A percentile compares a stretch with the other conserved stretches of the same genome.
phyloP scores from a whole-genome alignment of 2,888 invertebrate genomes.

The Amorpha juglandis region DNA sequence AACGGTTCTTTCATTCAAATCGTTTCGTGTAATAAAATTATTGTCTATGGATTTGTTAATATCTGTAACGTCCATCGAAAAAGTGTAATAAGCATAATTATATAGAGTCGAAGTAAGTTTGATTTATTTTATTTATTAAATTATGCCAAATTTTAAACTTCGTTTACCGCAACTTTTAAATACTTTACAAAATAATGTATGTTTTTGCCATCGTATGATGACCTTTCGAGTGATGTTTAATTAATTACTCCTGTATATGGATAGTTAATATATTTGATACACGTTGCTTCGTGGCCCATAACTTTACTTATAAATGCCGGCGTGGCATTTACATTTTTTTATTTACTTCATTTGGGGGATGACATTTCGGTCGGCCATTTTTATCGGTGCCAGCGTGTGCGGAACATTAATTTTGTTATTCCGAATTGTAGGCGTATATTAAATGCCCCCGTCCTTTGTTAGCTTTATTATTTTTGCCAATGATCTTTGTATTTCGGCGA shows the following conservation, averaged over 20 bases:
- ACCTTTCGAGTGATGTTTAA: not conserved
- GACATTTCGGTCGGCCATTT: constrained; percentile 74
- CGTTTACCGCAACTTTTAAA: too few species aligned
- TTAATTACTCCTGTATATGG: not conserved
- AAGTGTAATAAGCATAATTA: not conserved
- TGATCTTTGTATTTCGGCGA: constrained; percentile 32
- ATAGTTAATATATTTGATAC: constrained; percentile 53
- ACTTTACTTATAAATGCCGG: constrained; percentile 51
- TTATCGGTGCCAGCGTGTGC: constrained; percentile 73
- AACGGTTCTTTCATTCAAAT: constrained; percentile 44
- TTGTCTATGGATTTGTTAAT: constrained; percentile 32
- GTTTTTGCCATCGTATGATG: not conserved
- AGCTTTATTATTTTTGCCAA: constrained; percentile 39
- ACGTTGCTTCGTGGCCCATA: constrained; percentile 38
- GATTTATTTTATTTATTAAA: not conserved
- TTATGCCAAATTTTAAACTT: too few species aligned
- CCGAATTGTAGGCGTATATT: constrained; percentile 48
- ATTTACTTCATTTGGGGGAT: constrained; percentile 81
- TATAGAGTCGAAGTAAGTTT: too few species aligned
- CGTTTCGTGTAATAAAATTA: constrained; percentile 59
- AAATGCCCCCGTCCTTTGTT: constrained; percentile 55
- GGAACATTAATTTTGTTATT: constrained; percentile 80
- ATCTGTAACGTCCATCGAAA: not conserved
- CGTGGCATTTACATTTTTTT: constrained; percentile 78
- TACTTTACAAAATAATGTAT: not conserved